phyloP scores from a whole-genome alignment of 2,888 invertebrate species.

The Perdita meconis region DNA sequence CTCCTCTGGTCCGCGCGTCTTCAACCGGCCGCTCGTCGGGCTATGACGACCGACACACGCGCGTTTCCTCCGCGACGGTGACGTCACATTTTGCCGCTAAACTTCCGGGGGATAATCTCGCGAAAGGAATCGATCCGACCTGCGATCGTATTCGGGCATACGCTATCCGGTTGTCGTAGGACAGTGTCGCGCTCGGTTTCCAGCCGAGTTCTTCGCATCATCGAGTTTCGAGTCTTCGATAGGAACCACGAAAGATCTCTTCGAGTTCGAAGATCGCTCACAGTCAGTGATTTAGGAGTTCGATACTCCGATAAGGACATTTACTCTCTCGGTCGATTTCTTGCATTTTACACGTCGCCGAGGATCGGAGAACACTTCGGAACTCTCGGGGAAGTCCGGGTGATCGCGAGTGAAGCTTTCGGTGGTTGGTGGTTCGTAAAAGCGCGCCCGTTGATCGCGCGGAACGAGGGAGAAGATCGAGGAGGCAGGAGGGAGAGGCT shows the following conservation, averaged over 20 bases:
- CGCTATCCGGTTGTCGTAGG: not conserved
- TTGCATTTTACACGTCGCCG: too few species aligned
- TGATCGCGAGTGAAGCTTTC: not conserved
- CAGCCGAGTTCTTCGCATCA: too few species aligned
- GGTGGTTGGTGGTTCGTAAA: too few species aligned
- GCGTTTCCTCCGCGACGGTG: not conserved
- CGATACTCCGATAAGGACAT: too few species aligned
- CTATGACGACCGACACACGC: slow-evolving; percentile 3
- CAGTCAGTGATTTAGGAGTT: too few species aligned
- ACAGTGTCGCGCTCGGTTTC: too few species aligned
- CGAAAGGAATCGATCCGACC: not conserved
- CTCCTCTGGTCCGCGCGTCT: slow-evolving; percentile 26
- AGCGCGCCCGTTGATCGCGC: not conserved
- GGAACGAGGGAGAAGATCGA: slow-evolving; percentile 17
- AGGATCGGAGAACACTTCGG: too few species aligned
- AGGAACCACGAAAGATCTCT: too few species aligned
- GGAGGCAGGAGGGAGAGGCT: slow-evolving; percentile 36
- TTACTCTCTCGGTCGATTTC: not conserved
- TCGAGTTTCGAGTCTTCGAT: too few species aligned
- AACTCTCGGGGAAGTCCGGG: not conserved
- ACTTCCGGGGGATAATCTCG: not conserved
- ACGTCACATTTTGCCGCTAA: not conserved
- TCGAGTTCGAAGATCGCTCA: too few species aligned
- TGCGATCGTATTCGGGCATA: not conserved
- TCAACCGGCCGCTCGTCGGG: not conserved